These are phyloP conservation scores for Arrhamphus sclerolepis DNA, from an alignment of 2,797 vertebrate genomes.

Conservation along the genomic window DNA sequence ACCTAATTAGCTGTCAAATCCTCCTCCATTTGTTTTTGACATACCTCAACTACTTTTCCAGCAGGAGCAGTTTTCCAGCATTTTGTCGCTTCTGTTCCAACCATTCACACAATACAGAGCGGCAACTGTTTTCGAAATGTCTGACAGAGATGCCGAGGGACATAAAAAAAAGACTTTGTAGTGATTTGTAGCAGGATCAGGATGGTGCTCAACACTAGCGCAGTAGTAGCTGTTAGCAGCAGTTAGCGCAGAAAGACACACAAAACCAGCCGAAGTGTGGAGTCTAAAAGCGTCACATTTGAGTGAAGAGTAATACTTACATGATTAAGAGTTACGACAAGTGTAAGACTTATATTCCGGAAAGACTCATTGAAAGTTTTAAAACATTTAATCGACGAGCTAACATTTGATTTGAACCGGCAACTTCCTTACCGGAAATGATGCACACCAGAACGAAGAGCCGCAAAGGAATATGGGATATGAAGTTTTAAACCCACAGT, in stretches of 20 bases:
- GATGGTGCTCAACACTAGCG: constrained; percentile 25
- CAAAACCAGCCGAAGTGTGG: neutral
- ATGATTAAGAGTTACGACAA: neutral
- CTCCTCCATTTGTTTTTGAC: too few relatives aligned
- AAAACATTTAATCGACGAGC: constrained; percentile 17
- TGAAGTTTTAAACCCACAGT: constrained; percentile 46
- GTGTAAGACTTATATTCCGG: neutral
- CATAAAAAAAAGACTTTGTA: too few relatives aligned
- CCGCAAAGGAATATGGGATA: constrained; percentile 52
- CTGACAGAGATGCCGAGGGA: too few relatives aligned
- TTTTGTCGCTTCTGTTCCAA: too few relatives aligned
- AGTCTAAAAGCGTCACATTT: neutral
- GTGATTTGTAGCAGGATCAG: neutral
- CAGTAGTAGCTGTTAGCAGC: constrained; percentile 46
- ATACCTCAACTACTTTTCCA: too few relatives aligned
- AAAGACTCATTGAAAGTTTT: constrained; percentile 41
- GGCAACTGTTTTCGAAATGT: too few relatives aligned
- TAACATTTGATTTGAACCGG: constrained; percentile 60
- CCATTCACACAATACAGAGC: too few relatives aligned
- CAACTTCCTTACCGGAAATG: constrained; percentile 63
- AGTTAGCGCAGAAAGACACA: constrained; percentile 20
- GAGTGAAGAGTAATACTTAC: constrained; percentile 29
- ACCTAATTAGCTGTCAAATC: too few relatives aligned
- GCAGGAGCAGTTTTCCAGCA: too few relatives aligned
- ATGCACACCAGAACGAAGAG: constrained; percentile 11